Percentiles rank a stretch among this genome's conserved stretches.
Evolutionary conservation across 2,797 vertebrate genomes (phyloP).

Genomic region (Melanitta fusca): DNA sequence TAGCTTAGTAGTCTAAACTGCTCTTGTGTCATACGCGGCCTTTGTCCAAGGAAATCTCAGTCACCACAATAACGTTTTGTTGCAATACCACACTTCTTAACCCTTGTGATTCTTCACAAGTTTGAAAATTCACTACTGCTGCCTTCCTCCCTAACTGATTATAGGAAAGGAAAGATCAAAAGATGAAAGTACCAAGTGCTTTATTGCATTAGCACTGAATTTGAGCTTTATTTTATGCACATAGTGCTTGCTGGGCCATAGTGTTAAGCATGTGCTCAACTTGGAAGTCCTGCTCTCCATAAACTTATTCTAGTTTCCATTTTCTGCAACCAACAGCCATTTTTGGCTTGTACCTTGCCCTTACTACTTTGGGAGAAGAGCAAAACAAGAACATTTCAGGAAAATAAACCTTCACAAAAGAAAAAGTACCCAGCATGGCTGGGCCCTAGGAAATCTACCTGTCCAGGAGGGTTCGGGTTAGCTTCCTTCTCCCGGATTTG

Average conservation of each 20-base stretch:
- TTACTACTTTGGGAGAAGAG: not conserved
- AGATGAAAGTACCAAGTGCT: not conserved
- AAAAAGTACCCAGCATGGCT: not conserved
- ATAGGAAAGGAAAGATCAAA: accelerated
- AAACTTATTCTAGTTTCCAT: not conserved
- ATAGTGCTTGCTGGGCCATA: not conserved
- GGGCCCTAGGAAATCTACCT: not conserved
- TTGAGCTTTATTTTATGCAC: not conserved
- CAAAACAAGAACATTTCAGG: not conserved
- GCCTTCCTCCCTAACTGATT: not conserved
- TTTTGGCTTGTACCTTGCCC: not conserved
- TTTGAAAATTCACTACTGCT: not conserved
- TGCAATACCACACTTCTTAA: not conserved
- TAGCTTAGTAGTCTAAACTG: not conserved
- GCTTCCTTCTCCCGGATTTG: not conserved
- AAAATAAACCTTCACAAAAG: not conserved
- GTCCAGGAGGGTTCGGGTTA: accelerated
- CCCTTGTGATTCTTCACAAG: not conserved
- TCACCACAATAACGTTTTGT: no score
- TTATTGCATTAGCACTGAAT: not conserved
- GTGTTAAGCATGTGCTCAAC: accelerated
- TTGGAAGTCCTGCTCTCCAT: not conserved
- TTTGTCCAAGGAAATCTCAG: not conserved
- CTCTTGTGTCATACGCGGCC: accelerated
- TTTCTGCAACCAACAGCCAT: not conserved